Evolutionary conservation across 1,140 invertebrate species (phyloP), one percentile per base, ranked within the genome.

Genomic region (Venustaconcha ellipsiformis): DNA sequence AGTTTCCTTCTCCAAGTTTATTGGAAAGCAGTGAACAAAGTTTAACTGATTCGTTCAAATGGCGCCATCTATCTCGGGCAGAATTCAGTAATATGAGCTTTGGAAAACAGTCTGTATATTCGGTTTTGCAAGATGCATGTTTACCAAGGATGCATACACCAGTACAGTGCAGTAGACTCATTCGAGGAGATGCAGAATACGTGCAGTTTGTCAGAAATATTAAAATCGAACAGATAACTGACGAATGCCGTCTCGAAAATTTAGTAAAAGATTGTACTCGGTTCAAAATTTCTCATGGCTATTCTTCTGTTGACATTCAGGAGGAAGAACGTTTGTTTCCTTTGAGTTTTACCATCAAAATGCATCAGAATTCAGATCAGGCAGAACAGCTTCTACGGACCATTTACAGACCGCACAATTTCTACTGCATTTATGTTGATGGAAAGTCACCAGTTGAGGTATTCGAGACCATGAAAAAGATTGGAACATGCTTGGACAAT

Each of bases 351-450:
- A 72, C 81, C 26, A 84, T 88, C 23, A 81, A 82, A 67, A 81
- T 87, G 80, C 83, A 86, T 64, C 76, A 57, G 12, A 72, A 72
- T 37, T 66, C 82, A 0, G 78, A 83, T 64, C 88, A 89, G 75
- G 80, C 83, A 0, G 86, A 89, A 72, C 82, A 83, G 60, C 71
- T 90, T 18, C 68, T 90, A 13, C 67, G 86, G 18, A 74, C 80
- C 1, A 87, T 90, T 37, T 90, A 89, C 67, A 72, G 84, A 14
- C 84, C 87, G 13, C 87, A 90, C 59, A 90, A 90, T 77, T 78
- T 85, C 26, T 90, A 89, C 76, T 90, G 89, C 78, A 82, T 90
- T 56, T 87, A 88, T 71, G 80, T 90, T 14, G 89, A 90, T 73
- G 70, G 58, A 14, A 84, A 83, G 55, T 56, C 82, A 0, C 63